Percentiles rank a stretch among this genome's conserved stretches.
These are phyloP conservation scores for Polia nebulosa DNA, from an alignment of 2,888 invertebrate genomes.

Conservation along the genomic window DNA sequence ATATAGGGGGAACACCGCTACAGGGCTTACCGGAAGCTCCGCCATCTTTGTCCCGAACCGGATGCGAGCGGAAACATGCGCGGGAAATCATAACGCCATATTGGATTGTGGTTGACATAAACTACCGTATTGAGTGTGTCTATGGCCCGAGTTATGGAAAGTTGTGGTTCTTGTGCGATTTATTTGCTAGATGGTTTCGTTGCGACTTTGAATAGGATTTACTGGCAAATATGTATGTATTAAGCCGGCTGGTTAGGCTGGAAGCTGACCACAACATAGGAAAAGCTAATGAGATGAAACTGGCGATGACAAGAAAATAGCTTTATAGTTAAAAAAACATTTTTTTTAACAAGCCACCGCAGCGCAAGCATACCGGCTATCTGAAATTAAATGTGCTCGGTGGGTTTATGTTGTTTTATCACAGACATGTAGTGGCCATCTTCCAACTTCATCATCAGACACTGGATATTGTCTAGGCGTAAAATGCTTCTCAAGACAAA, in stretches of 20 bases:
- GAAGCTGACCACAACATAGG: neutral
- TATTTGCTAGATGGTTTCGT: slow-evolving; percentile 31
- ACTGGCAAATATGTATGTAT: slow-evolving; percentile 2
- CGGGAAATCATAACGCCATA: slow-evolving; percentile 75
- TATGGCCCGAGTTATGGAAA: slow-evolving; percentile 49
- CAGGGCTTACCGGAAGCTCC: slow-evolving; percentile 71
- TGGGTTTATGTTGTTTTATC: too few relatives aligned
- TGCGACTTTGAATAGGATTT: slow-evolving; percentile 6
- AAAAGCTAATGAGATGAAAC: slow-evolving; percentile 2
- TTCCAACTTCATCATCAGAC: too few relatives aligned
- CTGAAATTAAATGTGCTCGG: too few relatives aligned
- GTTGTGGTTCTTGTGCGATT: slow-evolving; percentile 44
- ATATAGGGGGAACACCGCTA: slow-evolving; percentile 63
- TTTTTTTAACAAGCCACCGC: too few relatives aligned
- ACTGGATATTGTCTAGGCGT: too few relatives aligned
- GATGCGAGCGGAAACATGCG: slow-evolving; percentile 68
- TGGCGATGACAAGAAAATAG: neutral
- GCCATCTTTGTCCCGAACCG: slow-evolving; percentile 71
- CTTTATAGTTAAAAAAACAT: too few relatives aligned
- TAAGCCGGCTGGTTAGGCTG: neutral
- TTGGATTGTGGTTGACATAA: slow-evolving; percentile 64
- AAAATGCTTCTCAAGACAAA: too few relatives aligned
- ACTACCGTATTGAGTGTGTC: slow-evolving; percentile 44
- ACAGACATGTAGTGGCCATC: too few relatives aligned
- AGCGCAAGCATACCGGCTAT: too few relatives aligned